Conservation (phyloP, 37 sponge, comb jelly and placozoan genomes). For the Oopsacas minuta region DNA sequence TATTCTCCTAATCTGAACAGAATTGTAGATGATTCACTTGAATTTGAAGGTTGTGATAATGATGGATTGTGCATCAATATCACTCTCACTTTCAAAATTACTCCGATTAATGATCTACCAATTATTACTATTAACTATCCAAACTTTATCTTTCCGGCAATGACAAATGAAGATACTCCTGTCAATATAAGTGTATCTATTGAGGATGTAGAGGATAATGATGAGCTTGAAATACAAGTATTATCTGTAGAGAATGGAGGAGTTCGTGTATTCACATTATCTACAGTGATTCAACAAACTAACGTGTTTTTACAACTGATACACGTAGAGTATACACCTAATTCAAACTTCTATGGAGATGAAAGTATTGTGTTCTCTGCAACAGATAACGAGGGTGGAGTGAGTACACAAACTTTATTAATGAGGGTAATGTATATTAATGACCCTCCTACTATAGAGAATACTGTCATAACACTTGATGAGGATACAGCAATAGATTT, state of each 20-base stretch:
- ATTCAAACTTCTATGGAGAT: conserved; percentile 48
- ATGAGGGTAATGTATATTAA: conserved; percentile 46
- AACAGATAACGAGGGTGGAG: conserved; percentile 35
- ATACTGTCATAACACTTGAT: conserved; percentile 23
- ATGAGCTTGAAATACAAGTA: conserved; percentile 15
- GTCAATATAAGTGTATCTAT: conserved; percentile 28
- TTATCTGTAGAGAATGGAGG: conserved; percentile 16
- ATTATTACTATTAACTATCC: conserved; percentile 23
- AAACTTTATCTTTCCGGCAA: neutral
- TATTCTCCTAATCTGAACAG: conserved; percentile 28
- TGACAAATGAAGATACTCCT: conserved; percentile 39
- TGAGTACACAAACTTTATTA: conserved; percentile 23
- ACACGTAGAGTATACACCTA: conserved; percentile 44
- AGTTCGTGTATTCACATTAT: neutral
- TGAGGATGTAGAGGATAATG: conserved; percentile 35
- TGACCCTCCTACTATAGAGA: conserved; percentile 58
- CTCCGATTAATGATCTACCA: conserved; percentile 57
- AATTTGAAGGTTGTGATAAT: conserved; percentile 50
- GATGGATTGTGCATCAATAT: conserved; percentile 24
- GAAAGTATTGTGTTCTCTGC: conserved; percentile 36
- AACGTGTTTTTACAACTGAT: conserved; percentile 31
- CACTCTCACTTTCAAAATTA: conserved; percentile 30
- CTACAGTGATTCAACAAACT: neutral
- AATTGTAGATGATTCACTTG: conserved; percentile 24
- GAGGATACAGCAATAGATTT: conserved; percentile 42